Percentiles rank a stretch among this genome's conserved stretches.
Evolutionary conservation across 1,140 invertebrate species (phyloP).

Genomic region (Drosophila pachea): DNA sequence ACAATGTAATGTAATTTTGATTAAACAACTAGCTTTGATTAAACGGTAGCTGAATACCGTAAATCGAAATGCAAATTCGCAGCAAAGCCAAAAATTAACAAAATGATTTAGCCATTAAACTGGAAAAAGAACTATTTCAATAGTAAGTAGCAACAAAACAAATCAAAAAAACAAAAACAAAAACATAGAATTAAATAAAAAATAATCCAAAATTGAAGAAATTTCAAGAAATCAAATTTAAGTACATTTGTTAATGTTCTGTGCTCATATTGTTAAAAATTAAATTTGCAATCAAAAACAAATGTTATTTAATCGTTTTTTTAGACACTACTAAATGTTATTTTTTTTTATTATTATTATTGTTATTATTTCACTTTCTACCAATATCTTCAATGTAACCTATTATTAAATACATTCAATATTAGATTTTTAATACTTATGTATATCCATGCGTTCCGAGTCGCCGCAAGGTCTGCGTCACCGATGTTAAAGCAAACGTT

Average conservation of each 20-base stretch:
- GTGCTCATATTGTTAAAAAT: constrained; percentile 64
- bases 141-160: constrained; percentile 72
- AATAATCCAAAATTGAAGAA: constrained; percentile 40
- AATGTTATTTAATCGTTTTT: constrained; percentile 59
- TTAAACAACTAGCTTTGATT: constrained; percentile 55
- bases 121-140: constrained; percentile 76
- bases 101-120: constrained; percentile 72
- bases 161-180: constrained; percentile 46
- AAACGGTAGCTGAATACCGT: constrained; percentile 46
- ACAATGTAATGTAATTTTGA: constrained; percentile 46
- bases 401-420: constrained; percentile 62
- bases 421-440: constrained; percentile 55
- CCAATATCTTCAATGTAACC: constrained; percentile 67
- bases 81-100: constrained; percentile 65
- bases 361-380: constrained; percentile 66
- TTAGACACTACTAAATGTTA: constrained; percentile 74
- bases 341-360: constrained; percentile 29
- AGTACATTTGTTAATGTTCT: constrained; percentile 76
- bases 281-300: constrained; percentile 32
- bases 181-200: constrained; percentile 43
- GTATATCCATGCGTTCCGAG: constrained; percentile 38
- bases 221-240: constrained; percentile 54
- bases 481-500: constrained; percentile 65
- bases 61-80: constrained; percentile 64
- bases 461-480: constrained; percentile 52